Evolutionary conservation across 2,797 vertebrate genomes (phyloP).

Genomic region (Sebastes dallii): DNA sequence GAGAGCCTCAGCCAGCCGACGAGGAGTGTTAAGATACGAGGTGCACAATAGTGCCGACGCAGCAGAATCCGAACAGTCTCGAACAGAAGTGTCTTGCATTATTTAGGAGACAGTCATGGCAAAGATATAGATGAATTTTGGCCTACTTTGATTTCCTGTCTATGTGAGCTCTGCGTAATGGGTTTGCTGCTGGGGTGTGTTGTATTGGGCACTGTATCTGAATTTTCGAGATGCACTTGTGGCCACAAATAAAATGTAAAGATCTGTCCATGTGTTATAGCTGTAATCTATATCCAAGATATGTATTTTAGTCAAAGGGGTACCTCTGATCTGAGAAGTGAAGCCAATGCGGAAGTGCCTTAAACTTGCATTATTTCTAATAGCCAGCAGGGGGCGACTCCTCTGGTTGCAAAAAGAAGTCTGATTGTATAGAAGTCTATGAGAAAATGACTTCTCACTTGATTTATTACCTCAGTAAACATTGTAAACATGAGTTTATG

Average conservation of each 20-base stretch:
- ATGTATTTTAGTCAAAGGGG: background rate
- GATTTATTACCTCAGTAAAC: no score
- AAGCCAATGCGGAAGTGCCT: background rate
- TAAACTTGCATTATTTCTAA: background rate
- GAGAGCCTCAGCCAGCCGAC: conserved; percentile 49
- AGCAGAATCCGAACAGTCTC: conserved; percentile 76
- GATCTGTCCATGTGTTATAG: background rate
- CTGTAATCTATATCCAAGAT: background rate
- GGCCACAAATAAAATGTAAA: conserved; percentile 40
- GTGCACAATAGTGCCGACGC: conserved; percentile 71
- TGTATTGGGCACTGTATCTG: conserved; percentile 15
- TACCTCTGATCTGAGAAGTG: background rate
- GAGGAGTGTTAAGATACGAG: conserved; percentile 59
- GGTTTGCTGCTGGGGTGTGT: conserved; percentile 26
- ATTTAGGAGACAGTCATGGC: conserved; percentile 79
- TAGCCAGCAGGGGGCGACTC: background rate
- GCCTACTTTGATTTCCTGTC: conserved; percentile 75
- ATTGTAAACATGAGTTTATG: no score
- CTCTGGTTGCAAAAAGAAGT: background rate
- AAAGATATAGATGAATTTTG: conserved; percentile 77
- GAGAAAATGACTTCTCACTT: no score
- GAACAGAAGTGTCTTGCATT: conserved; percentile 80
- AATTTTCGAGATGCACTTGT: conserved; percentile 1
- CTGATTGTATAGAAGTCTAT: background rate
- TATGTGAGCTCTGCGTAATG: conserved; percentile 40